Base-by-base conservation (phyloP, 2,113 vertebrate genomes). In the Recurvirostra avosetta region DNA sequence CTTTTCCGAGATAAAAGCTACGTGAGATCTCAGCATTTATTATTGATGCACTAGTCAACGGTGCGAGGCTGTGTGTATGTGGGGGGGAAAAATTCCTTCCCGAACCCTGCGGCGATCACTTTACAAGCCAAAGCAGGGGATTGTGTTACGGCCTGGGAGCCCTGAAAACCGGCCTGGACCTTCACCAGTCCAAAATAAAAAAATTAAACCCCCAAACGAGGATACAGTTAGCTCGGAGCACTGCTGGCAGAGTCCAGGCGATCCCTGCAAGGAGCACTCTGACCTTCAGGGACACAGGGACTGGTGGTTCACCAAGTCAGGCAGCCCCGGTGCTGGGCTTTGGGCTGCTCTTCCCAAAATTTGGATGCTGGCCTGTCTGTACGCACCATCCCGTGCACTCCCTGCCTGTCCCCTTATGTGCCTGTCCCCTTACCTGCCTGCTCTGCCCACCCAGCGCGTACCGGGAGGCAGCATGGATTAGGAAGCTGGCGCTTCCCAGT, bases 101-200 rank as follows among this genome's bases (percentile, higher is more conserved):
- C 13, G 63, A 82, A 92, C 83, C 95, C 87, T 84, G 90, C 20
- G 19, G 94, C 45, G 95, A 97, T 97, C 91, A 22, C 87, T 96
- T 97, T 97, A 96, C 96, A 83, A 81, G 88, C 43, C 58, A 78
- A 96, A 95, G 72, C 82, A 36, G 25, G 45, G 87, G 89, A 92
- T 96, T 94, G 87, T 34, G 67, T 97, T 97, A 96, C 94, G 2
- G 74, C 77, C 70, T 40, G n/a, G 27, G 74, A 95, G 96, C 68
- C 79, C 81, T 38, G 88, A 93, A 76, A 88, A 91, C 50, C 2
- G 0, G 73, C 81, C 67, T 77, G 81, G 49, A 76, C n/a, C 27
- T 95, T 89, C 74, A n/a, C 9, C 75, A 34, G 56, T 2, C 62
- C 72, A 40, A 50, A 29, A 56, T 11, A 80, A 30, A 65, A 41